These are phyloP conservation scores for Pangasius djambal DNA, from an alignment of 2,797 vertebrate species.

Conservation along the genomic window DNA sequence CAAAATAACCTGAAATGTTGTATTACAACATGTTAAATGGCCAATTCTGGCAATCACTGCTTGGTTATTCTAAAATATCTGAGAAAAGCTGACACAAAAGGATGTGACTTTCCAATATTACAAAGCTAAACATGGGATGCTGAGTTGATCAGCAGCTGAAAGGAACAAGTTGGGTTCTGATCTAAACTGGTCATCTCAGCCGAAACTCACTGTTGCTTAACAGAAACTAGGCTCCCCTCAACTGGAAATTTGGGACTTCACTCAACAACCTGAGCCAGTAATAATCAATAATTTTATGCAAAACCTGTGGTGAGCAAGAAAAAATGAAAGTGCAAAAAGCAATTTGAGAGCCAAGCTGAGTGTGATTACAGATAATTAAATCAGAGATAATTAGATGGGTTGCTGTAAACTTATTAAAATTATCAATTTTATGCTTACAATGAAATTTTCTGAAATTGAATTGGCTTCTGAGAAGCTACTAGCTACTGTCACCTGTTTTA, in stretches of 20 bases:
- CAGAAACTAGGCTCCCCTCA: slow-evolving; percentile 40
- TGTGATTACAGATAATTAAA: neutral
- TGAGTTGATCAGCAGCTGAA: slow-evolving; percentile 7
- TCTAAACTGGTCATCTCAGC: neutral
- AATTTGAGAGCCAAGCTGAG: too few relatives aligned
- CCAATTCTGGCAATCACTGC: neutral
- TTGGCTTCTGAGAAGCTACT: neutral
- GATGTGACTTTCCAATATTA: slow-evolving; percentile 33
- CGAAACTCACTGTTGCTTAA: slow-evolving; percentile 47
- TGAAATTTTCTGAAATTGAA: neutral
- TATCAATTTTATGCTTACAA: neutral
- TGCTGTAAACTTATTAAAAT: neutral
- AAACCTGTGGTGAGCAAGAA: slow-evolving; percentile 9
- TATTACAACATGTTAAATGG: neutral
- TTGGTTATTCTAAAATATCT: neutral
- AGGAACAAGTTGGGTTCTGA: neutral
- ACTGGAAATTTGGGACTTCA: slow-evolving; percentile 45
- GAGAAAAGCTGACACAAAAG: neutral
- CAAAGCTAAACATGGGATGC: slow-evolving; percentile 7
- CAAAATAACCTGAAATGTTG: neutral
- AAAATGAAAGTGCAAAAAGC: neutral
- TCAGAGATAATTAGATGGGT: neutral
- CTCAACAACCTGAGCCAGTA: slow-evolving; percentile 1
- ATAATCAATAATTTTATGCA: slow-evolving; percentile 20
- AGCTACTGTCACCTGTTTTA: neutral